phyloP scores from a whole-genome alignment of 2,797 vertebrate species.

The Acanthis flammea region DNA sequence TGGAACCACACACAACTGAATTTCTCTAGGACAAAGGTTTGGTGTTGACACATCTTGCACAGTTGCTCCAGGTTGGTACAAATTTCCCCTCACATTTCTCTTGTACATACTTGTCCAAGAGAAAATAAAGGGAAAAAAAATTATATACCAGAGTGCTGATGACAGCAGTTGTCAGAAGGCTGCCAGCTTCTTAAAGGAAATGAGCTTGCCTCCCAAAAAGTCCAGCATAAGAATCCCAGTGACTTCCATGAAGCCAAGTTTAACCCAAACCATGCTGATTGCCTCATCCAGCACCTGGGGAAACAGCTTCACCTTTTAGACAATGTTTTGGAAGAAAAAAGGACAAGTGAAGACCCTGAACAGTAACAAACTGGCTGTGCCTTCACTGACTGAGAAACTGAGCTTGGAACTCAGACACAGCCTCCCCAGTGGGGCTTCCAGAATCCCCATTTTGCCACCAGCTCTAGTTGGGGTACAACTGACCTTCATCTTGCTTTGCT shows the following conservation, averaged over 20 bases:
- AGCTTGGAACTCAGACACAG: background rate
- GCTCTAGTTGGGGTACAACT: background rate
- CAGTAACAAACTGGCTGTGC: background rate
- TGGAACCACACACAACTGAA: background rate
- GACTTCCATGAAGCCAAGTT: background rate
- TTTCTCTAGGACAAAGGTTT: background rate
- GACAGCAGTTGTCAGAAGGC: background rate
- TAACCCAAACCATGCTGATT: background rate
- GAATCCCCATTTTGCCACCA: background rate
- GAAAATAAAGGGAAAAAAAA: background rate
- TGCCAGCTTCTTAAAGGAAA: background rate
- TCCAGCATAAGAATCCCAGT: background rate
- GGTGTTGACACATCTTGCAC: background rate
- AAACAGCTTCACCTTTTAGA: background rate
- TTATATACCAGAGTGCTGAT: background rate
- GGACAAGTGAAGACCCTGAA: background rate
- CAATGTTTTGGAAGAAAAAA: background rate
- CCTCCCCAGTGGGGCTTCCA: accelerated
- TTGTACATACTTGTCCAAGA: background rate
- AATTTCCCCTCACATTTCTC: background rate
- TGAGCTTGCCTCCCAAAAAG: background rate
- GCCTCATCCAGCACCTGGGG: background rate
- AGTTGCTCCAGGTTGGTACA: background rate
- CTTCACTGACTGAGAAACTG: background rate
- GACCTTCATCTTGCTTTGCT: background rate